Evolutionary conservation across 2,888 invertebrate genomes (phyloP).

Genomic region (Pecten maximus): DNA sequence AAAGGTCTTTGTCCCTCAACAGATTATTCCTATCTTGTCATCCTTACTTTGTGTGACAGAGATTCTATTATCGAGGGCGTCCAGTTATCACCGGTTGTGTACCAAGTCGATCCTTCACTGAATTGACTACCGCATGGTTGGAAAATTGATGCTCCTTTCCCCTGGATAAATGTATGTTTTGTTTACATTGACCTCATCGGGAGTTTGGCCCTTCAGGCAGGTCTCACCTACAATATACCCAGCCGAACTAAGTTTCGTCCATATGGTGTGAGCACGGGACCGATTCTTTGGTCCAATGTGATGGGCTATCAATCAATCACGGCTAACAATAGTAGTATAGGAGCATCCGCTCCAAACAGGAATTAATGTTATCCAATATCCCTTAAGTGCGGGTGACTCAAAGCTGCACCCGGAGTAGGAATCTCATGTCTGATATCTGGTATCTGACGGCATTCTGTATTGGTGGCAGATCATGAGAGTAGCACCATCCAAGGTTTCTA

Average conservation of each 20-base stretch:
- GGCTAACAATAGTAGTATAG: conserved; percentile 50
- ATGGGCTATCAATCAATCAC: conserved; percentile 57
- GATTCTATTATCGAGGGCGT: conserved; percentile 22
- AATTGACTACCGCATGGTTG: conserved; percentile 51
- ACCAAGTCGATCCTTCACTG: conserved; percentile 48
- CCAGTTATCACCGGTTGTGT: too few relatives aligned
- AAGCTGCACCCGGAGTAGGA: conserved; percentile 48
- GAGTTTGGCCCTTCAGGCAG: conserved; percentile 54
- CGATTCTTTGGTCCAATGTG: conserved; percentile 54
- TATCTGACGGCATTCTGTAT: conserved; percentile 54
- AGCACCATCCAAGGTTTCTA: conserved; percentile 46
- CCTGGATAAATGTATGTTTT: conserved; percentile 45
- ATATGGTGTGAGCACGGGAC: conserved; percentile 49
- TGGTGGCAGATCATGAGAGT: conserved; percentile 41
- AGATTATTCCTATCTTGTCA: conserved; percentile 44
- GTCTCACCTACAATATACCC: conserved; percentile 56
- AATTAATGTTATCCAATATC: conserved; percentile 48
- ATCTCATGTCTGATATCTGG: conserved; percentile 52
- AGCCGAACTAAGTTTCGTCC: conserved; percentile 50
- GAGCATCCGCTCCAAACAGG: conserved; percentile 45
- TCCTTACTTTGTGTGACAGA: conserved; percentile 37
- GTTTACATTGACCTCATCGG: conserved; percentile 48
- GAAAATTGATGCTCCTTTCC: conserved; percentile 49
- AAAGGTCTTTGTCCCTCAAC: conserved; percentile 52
- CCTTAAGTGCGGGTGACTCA: conserved; percentile 43